Evolutionary conservation across 2,113 vertebrate genomes (phyloP), one percentile per base, ranked within the genome.

Genomic region (Pholis gunnellus): DNA sequence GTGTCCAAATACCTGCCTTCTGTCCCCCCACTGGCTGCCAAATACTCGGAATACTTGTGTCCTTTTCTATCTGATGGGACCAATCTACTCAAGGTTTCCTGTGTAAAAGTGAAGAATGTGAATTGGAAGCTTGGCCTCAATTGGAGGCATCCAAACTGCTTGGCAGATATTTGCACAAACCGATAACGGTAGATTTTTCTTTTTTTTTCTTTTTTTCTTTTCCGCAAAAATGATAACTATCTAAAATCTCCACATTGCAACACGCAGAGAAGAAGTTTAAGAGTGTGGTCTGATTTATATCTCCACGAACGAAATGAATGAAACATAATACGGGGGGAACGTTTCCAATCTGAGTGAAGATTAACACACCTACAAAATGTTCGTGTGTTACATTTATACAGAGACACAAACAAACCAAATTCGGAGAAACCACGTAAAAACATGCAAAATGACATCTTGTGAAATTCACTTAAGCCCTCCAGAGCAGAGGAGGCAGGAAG

Each of bases 11-110:
- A 93, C 84, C 85, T 86, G 78, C 66, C 44, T 88, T 82, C 77
- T 82, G 83, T 78, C 71, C 76, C 36, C 66, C 54, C 15, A 9
- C 60, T 75, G 9, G 38, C 71, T 77, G 87, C 90, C 86, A 92
- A 94, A 95, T 94, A 91, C 90, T 83, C 81, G 76, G 75, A 94
- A 95, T 95, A 90, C 86, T 87, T 59, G 75, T 81, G 74, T 90
- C 52, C 13, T 78, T 87, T 87, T 84, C 88, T 83, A 79, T 89
- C 85, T 80, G 81, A 20, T 74, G 76, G 69, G 78, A 88, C 34
- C 73, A 4, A 82, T 86, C 72, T 78, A 75, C 79, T 87, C 72
- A 87, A 88, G 69, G 72, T 76, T 84, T 84, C 83, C 83, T 87
- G 87, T 84, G 29, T 79, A 72, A 87, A 87, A 88, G 73, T 63